Percentiles rank a stretch among this genome's conserved stretches.
Evolutionary conservation across 2,797 vertebrate species (phyloP).

Genomic region (Dallia pectoralis): DNA sequence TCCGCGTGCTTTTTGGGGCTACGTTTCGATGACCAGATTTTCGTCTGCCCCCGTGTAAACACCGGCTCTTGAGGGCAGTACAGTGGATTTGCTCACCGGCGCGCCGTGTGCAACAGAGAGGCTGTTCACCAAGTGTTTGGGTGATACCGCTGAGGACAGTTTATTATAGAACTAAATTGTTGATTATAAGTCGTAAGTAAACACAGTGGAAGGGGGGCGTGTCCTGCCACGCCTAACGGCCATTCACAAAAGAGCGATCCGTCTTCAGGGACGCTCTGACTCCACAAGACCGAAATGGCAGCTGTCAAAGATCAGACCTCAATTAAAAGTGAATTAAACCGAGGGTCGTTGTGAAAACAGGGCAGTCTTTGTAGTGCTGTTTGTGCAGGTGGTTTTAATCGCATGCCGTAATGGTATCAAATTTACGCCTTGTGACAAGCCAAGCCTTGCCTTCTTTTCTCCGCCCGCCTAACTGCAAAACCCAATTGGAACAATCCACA

Average conservation of each 20-base stretch:
- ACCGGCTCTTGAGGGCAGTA: neutral
- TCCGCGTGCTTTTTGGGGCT: conserved; percentile 57
- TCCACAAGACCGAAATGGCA: neutral
- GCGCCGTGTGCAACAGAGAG: neutral
- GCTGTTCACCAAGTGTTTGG: neutral
- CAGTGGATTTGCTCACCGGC: neutral
- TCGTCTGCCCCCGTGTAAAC: conserved; percentile 12
- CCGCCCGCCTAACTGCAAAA: neutral
- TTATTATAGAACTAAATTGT: conserved; percentile 8
- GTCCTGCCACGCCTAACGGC: neutral
- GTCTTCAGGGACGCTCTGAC: conserved; percentile 1
- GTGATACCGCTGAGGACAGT: neutral
- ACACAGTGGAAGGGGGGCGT: neutral
- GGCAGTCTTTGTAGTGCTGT: conserved; percentile 66
- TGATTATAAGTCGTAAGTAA: neutral
- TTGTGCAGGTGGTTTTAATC: conserved; percentile 69
- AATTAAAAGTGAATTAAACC: conserved; percentile 72
- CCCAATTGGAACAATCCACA: neutral
- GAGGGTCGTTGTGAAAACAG: conserved; percentile 59
- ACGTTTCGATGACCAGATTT: conserved; percentile 22
- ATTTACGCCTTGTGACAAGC: conserved; percentile 46
- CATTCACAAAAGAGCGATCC: conserved; percentile 4
- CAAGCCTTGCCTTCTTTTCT: conserved; percentile 22
- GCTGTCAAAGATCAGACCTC: conserved; percentile 44
- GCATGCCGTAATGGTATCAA: conserved; percentile 60